A percentile compares a stretch with the other conserved stretches of the same genome.
These are phyloP conservation scores for Labia minor DNA, from an alignment of 2,888 invertebrate species.

Conservation along the genomic window DNA sequence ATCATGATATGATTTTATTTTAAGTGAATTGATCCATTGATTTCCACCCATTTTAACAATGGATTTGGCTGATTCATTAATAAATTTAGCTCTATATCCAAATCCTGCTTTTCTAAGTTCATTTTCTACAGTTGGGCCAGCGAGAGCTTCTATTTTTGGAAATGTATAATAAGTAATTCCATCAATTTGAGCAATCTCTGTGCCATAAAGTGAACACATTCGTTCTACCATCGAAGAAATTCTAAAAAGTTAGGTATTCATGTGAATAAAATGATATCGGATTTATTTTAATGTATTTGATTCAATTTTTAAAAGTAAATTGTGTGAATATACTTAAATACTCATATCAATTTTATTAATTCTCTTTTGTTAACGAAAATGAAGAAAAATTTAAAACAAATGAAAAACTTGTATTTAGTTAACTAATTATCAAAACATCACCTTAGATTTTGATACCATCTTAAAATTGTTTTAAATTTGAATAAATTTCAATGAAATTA, in stretches of 20 bases:
- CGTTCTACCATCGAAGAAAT: conserved; percentile 88
- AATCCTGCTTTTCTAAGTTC: conserved; percentile 63
- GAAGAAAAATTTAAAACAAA: too few species aligned
- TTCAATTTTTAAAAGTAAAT: too few species aligned
- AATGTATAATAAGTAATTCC: conserved; percentile 62
- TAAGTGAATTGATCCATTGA: conserved; percentile 61
- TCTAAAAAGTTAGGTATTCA: conserved; percentile 42
- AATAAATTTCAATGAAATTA: too few species aligned
- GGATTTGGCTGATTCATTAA: conserved; percentile 58
- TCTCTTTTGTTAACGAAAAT: too few species aligned
- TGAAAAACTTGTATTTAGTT: too few species aligned
- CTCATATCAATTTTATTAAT: too few species aligned
- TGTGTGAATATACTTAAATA: too few species aligned
- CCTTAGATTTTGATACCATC: too few species aligned
- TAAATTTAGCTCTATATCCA: conserved; percentile 81
- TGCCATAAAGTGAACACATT: conserved; percentile 70
- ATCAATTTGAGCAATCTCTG: conserved; percentile 55
- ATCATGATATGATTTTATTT: conserved; percentile 54
- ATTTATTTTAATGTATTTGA: too few species aligned
- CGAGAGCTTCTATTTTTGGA: conserved; percentile 59
- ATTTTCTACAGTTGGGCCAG: conserved; percentile 52
- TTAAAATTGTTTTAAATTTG: too few species aligned
- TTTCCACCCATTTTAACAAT: conserved; percentile 58
- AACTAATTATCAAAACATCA: too few species aligned
- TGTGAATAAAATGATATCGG: too few species aligned